These are phyloP conservation scores for Rhopilema esculentum DNA, from an alignment of 30 jellyfish, hydroid and myxozoan species.

Conservation along the genomic window DNA sequence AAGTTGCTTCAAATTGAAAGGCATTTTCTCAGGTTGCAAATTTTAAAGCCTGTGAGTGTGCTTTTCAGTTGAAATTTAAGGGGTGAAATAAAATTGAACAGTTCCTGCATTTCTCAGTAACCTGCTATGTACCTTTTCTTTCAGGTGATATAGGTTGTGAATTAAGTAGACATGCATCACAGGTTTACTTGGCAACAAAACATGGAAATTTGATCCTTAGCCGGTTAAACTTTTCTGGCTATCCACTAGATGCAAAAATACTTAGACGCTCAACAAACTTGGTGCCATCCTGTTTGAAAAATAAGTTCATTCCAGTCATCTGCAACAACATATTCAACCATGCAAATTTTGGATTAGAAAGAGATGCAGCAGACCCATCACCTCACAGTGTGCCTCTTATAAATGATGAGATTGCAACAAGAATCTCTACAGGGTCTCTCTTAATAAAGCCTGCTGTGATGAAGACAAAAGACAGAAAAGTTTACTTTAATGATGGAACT, in stretches of 20 bases:
- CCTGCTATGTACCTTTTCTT: neutral
- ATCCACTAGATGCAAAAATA: slow-evolving; percentile 57
- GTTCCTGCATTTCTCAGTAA: too few relatives aligned
- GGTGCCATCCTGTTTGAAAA: slow-evolving; percentile 19
- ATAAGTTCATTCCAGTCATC: neutral
- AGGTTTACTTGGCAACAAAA: slow-evolving; percentile 53
- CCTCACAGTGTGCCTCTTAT: neutral
- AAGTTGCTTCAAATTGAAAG: too few relatives aligned
- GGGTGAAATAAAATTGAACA: too few relatives aligned
- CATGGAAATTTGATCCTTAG: slow-evolving; percentile 53
- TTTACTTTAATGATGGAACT: slow-evolving; percentile 67
- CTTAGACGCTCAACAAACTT: slow-evolving; percentile 8
- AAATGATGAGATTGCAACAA: slow-evolving; percentile 71
- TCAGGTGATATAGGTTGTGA: slow-evolving; percentile 78
- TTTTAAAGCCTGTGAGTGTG: too few relatives aligned
- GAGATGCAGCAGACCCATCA: neutral
- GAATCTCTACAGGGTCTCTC: slow-evolving; percentile 73
- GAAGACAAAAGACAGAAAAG: slow-evolving; percentile 23
- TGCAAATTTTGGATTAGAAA: slow-evolving; percentile 64
- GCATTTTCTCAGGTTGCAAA: too few relatives aligned
- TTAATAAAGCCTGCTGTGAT: slow-evolving; percentile 31
- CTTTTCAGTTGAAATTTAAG: too few relatives aligned
- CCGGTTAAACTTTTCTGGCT: slow-evolving; percentile 55
- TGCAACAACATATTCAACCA: slow-evolving; percentile 44
- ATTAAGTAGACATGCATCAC: slow-evolving; percentile 71